Percentiles rank a stretch among this genome's conserved stretches.
These are phyloP conservation scores for Nothocercus julius DNA, from an alignment of 2,113 vertebrate species.

Conservation along the genomic window DNA sequence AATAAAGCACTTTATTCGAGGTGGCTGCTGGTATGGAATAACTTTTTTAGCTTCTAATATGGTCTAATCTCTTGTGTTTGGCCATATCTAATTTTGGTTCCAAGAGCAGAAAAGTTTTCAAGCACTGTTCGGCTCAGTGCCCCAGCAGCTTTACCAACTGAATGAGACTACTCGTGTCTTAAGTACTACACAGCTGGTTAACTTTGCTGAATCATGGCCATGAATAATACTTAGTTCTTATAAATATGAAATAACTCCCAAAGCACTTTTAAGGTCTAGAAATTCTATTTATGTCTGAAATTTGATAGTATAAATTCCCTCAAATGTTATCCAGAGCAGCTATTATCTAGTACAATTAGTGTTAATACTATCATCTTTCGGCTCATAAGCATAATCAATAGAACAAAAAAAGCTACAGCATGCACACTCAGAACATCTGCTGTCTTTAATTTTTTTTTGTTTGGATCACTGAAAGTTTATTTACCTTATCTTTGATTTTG, in stretches of 20 bases:
- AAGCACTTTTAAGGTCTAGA: neutral
- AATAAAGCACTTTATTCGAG: neutral
- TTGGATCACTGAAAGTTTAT: neutral
- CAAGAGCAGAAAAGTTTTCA: neutral
- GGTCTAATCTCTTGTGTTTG: neutral
- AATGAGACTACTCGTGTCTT: neutral
- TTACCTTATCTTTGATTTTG: constrained; percentile 91
- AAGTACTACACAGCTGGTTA: neutral
- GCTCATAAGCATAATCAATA: neutral
- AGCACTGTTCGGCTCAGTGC: neutral
- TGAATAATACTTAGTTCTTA: neutral
- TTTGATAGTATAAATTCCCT: neutral
- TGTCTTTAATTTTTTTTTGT: neutral
- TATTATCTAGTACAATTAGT: neutral
- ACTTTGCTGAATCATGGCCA: neutral
- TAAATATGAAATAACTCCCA: neutral
- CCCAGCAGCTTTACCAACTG: neutral
- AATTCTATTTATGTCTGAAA: neutral
- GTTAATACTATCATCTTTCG: neutral
- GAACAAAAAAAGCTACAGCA: neutral
- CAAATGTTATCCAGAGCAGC: neutral
- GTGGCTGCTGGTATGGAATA: neutral
- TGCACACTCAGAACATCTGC: neutral
- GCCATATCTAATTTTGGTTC: neutral
- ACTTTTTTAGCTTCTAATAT: neutral